Evolutionary conservation across 2,113 vertebrate species (phyloP).

Genomic region (Mirza zaza): DNA sequence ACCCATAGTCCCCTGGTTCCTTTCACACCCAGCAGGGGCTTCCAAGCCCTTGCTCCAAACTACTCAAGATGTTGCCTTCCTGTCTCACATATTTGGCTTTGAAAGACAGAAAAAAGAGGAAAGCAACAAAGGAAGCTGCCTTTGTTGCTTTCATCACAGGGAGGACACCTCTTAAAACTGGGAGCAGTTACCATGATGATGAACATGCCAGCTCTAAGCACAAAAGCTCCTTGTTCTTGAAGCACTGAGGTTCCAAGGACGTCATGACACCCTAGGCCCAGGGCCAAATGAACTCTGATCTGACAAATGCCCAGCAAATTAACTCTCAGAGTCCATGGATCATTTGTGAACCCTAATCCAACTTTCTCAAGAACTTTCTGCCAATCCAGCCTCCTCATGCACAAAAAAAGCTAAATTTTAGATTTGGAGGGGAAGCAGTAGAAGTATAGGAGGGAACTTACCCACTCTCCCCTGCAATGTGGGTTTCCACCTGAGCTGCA

Average conservation of each 20-base stretch:
- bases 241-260: conserved; percentile 55
- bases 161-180: conserved; percentile 73
- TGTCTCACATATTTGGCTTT: conserved; percentile 27
- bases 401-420: background rate
- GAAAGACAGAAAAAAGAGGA: conserved; percentile 44
- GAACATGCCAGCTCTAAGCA: conserved; percentile 80
- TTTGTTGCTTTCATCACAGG: conserved; percentile 71
- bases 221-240: conserved; percentile 60
- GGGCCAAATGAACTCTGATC: conserved; percentile 4
- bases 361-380: background rate
- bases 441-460: background rate
- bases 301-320: conserved; percentile 28
- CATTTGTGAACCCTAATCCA: background rate
- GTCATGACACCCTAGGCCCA: background rate
- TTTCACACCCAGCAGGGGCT: background rate
- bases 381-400: background rate
- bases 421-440: background rate
- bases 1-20: background rate
- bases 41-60: conserved; percentile 12
- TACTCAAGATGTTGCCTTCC: conserved; percentile 10
- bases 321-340: background rate
- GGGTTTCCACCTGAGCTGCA: background rate
- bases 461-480: background rate
- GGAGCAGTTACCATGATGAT: conserved; percentile 83
- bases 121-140: conserved; percentile 52